phyloP scores from a whole-genome alignment of 2,888 invertebrate genomes.

The Acrocyrtus sp. region DNA sequence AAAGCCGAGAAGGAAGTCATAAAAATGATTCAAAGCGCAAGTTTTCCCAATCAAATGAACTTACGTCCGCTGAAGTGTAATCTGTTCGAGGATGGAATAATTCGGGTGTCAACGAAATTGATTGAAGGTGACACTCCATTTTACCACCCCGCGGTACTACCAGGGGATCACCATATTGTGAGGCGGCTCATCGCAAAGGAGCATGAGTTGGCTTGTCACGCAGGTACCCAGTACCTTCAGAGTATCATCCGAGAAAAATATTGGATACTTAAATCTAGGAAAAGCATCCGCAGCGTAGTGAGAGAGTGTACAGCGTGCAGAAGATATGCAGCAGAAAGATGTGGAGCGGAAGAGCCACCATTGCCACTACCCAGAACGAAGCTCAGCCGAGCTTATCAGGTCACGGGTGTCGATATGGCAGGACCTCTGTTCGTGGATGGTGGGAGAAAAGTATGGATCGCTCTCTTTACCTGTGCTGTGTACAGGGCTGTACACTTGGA shows the following conservation, averaged over 20 bases:
- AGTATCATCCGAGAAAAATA: not conserved
- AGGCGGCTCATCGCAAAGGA: not conserved
- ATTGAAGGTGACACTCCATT: not conserved
- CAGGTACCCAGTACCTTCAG: constrained; percentile 5
- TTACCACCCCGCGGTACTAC: not conserved
- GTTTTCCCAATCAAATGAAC: not conserved
- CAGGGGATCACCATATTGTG: not conserved
- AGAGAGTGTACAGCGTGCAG: not conserved
- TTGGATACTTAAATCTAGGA: not conserved
- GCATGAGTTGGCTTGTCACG: not conserved
- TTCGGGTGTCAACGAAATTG: not conserved
- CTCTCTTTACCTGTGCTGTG: constrained; percentile 66
- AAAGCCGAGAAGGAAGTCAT: not conserved
- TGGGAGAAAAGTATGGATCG: constrained; percentile 64
- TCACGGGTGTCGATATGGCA: constrained; percentile 65
- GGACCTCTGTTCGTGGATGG: constrained; percentile 65
- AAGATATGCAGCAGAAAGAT: not conserved
- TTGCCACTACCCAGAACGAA: not conserved
- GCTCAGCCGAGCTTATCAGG: constrained; percentile 31
- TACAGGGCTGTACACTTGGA: constrained; percentile 66
- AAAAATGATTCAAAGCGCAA: not conserved
- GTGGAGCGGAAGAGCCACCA: not conserved
- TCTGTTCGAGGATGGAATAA: not conserved
- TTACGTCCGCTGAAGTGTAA: not conserved
- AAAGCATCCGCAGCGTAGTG: not conserved